Evolutionary conservation across 2,888 invertebrate species (phyloP).

Genomic region (Sarcophaga rosellei): DNA sequence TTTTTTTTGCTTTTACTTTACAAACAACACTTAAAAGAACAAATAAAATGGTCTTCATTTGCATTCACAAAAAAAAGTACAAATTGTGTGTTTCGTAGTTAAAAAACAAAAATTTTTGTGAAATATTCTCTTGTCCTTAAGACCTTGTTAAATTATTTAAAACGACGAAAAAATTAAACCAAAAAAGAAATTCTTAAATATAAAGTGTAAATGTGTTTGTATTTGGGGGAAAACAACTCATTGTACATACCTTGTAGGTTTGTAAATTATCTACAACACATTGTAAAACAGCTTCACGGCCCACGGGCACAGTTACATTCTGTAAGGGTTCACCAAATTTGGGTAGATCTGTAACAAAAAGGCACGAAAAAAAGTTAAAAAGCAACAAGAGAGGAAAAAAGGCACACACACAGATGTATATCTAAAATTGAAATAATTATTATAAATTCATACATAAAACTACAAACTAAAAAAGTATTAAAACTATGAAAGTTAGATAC

Average conservation of each 20-base stretch:
- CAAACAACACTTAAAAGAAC: slow-evolving; percentile 11
- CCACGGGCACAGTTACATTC: slow-evolving; percentile 86
- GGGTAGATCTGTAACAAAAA: slow-evolving; percentile 83
- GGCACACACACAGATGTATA: neutral
- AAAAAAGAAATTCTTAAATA: neutral
- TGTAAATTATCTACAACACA: slow-evolving; percentile 87
- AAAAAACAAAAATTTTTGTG: slow-evolving; percentile 32
- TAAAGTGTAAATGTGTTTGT: neutral
- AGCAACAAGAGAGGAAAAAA: slow-evolving; percentile 28
- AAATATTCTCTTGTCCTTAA: neutral
- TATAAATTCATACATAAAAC: slow-evolving; percentile 12
- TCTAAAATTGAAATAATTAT: slow-evolving; percentile 10
- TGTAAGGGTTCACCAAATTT: slow-evolving; percentile 86
- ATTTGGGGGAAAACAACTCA: no score
- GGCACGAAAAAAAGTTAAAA: slow-evolving; percentile 57
- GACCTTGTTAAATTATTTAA: neutral
- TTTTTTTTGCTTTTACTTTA: neutral
- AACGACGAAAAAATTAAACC: neutral
- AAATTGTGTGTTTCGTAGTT: no score
- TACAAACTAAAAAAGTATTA: no score
- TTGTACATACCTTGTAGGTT: slow-evolving; percentile 84
- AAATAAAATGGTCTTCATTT: slow-evolving; percentile 20
- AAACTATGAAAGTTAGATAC: neutral
- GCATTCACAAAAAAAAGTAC: no score
- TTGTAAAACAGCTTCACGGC: slow-evolving; percentile 86